Percentiles rank a stretch among this genome's conserved stretches.
Conservation (phyloP, 2,113 vertebrate species). For the Alligator mississippiensis region DNA sequence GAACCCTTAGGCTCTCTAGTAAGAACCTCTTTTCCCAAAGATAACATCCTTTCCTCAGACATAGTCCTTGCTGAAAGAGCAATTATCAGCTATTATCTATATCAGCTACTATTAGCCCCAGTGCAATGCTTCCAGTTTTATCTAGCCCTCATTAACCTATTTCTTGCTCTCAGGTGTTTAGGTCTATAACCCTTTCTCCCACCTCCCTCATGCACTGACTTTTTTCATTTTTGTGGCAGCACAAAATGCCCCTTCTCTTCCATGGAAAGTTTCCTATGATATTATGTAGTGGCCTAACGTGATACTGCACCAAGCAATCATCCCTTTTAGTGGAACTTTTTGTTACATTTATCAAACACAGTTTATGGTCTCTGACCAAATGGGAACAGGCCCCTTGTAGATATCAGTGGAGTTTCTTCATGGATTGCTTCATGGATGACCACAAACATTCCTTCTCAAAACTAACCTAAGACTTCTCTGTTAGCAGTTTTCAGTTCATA, state of each 20-base stretch:
- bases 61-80: not conserved
- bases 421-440: not conserved
- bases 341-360: not conserved
- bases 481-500: not conserved
- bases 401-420: not conserved
- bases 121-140: too few species aligned
- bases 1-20: too few species aligned
- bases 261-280: not conserved
- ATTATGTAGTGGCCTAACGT: not conserved
- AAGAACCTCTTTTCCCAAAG: not conserved
- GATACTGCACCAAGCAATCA: not conserved
- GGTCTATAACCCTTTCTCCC: not conserved
- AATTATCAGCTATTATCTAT: not conserved
- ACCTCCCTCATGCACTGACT: not conserved
- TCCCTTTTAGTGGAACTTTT: not conserved
- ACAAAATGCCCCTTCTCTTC: not conserved
- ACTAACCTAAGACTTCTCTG: not conserved
- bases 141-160: too few species aligned
- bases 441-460: not conserved
- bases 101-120: too few species aligned
- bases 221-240: not conserved
- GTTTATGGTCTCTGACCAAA: not conserved
- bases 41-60: not conserved
- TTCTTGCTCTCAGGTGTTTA: not conserved
- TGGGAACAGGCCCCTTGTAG: not conserved